Conservation (phyloP, 2,797 vertebrate genomes). For the Gallinago solitaria region DNA sequence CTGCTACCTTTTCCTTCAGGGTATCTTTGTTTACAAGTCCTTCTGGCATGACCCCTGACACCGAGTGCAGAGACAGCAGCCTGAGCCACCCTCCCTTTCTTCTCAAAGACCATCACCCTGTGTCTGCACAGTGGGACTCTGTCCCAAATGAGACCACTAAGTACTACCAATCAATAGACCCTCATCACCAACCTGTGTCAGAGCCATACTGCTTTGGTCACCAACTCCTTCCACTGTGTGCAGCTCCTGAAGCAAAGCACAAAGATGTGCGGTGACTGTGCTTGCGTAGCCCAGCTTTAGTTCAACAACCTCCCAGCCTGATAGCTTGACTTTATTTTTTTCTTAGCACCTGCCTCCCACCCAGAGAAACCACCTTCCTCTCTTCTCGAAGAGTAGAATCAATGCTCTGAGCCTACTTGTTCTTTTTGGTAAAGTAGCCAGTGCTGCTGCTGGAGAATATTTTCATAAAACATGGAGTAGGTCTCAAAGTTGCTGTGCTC, state of each 20-base stretch:
- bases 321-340: background rate
- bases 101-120: background rate
- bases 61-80: background rate
- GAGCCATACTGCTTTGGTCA: background rate
- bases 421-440: conserved; percentile 75
- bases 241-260: conserved; percentile 58
- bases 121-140: background rate
- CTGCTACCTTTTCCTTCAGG: background rate
- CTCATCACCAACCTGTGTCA: conserved; percentile 38
- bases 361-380: background rate
- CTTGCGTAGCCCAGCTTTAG: background rate
- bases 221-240: background rate
- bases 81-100: background rate
- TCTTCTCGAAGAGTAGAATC: background rate
- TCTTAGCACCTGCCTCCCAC: background rate
- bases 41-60: background rate
- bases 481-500: conserved; percentile 78
- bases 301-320: background rate
- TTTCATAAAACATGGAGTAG: conserved; percentile 83
- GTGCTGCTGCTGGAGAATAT: conserved; percentile 74
- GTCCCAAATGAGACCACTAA: background rate
- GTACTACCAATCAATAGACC: background rate
- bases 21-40: background rate
- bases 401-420: conserved; percentile 53
- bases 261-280: background rate